A percentile compares a stretch with the other conserved stretches of the same genome.
phyloP scores from a whole-genome alignment of 1,140 invertebrate species.

The Anoplolepis gracilipes region DNA sequence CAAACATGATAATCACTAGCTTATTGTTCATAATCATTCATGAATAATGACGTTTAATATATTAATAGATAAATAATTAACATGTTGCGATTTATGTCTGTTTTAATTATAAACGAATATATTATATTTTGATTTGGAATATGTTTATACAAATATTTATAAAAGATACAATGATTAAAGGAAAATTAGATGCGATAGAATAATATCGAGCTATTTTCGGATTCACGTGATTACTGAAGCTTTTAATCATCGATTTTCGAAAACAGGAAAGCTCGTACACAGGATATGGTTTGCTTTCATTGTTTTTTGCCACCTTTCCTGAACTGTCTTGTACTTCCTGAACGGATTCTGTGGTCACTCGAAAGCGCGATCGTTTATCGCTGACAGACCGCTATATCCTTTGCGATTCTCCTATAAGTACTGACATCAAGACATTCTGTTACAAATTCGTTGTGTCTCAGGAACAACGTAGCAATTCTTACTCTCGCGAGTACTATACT shows the following conservation, averaged over 20 bases:
- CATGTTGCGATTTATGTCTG: not conserved
- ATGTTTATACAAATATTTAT: constrained; percentile 11
- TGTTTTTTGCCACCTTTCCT: not conserved
- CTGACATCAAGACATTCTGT: no score
- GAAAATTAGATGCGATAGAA: not conserved
- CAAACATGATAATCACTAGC: constrained; percentile 17
- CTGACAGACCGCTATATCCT: constrained; percentile 51
- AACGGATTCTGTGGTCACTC: constrained; percentile 59
- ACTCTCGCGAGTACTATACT: not conserved
- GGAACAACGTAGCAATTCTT: not conserved
- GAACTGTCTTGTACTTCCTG: not conserved
- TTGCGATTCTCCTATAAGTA: constrained; percentile 52
- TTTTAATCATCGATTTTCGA: constrained; percentile 31
- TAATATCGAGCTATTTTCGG: not conserved
- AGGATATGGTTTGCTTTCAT: constrained; percentile 30
- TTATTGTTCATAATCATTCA: constrained; percentile 9
- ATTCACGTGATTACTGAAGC: not conserved
- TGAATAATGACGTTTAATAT: constrained; percentile 22
- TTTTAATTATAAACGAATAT: not conserved
- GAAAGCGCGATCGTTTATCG: constrained; percentile 21
- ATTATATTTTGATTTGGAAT: not conserved
- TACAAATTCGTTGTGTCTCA: not conserved
- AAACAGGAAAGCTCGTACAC: constrained; percentile 61
- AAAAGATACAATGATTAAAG: not conserved
- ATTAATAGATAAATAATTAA: constrained; percentile 27